Base-by-base conservation (phyloP, 92 coral and sea anemone species). In the Meandrina meandrites region DNA sequence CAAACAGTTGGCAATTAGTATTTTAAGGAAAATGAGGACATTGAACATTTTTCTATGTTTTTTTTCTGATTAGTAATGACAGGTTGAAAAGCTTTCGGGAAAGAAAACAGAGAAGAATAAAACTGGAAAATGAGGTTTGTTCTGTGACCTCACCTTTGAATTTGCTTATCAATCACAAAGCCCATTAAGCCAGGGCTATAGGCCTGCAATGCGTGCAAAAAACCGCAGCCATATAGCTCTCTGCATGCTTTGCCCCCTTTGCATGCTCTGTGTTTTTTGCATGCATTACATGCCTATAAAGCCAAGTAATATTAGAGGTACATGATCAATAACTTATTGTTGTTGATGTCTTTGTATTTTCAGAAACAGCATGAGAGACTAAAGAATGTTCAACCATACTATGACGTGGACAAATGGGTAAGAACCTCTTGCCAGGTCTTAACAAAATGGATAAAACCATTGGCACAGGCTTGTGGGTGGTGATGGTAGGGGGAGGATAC, bases 371-470 rank as follows among this genome's bases (percentile, higher is more conserved):
- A 30, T 5, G 95, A 90, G 56, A 90, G 99, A 54, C 68, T 96
- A 73, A 81, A 92, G 75, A 90, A 93, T 42, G 79, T 89, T 47
- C 93, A 85, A 19, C 90, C 99, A 22, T 95, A 92, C 70, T 96
- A 96, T 79, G 87, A 89, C 82, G 73, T 75, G 32, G 89, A 89
- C 10, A 96, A 95, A 50, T 95, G 98, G 99, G 99, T 96, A 88
- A 75, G 87, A 84, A 32, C 18, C 6, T 50, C 9, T 22, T 31
- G n/a, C 35, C 48, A 68, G 10, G 47, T 34, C 8, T 17, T 72
- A 24, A 34, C 42, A 3, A 34, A 21, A 36, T 15, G 3, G 50
- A 27, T 14, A 70, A 19, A 36, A 18, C 12, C 13, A 4, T 11
- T 27, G 67, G 28, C 21, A 5, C 60, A 4, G 0, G 28, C 28